Base-by-base conservation (phyloP, 2,888 invertebrate species). In the Eupithecia abbreviata region DNA sequence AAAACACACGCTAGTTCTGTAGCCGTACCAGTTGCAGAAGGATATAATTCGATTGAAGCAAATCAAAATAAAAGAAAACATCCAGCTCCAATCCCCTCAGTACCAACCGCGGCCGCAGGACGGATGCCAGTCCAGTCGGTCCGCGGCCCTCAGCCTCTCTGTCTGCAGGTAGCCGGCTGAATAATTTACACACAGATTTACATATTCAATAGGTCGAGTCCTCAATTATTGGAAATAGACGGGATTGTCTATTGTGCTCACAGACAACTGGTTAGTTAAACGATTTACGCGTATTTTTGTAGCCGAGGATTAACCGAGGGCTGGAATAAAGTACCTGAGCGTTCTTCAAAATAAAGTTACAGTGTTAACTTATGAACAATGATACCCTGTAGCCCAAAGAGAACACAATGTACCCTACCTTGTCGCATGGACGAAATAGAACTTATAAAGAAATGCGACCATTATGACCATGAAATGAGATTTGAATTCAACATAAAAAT, bases 121-220 rank as follows among this genome's bases (percentile, higher is more conserved):
- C 30, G 18, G n/a, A 79, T 77, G 67, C 77, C 55, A 47, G 51
- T 73, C 49, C 4, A 10, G 2, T 12, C 47, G 43, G 12, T 72
- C 55, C 70, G 30, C 4, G 41, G 7, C 67, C 65, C 45, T 71
- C 45, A 77, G 77, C 69, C 3, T 15, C 58, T 15, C 68, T 67
- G 71, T 66, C 65, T 55, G 9, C 68, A 69, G 69, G 72, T 76
- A 69, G 69, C 73, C 70, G 15, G 75, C 49, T 76, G 42, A 66
- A 79, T 76, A 76, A 79, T 76, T 69, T 74, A 77, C 72, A 58
- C 30, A 2, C 6, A n/a, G 67, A 72, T 78, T 78, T 68, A 68
- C 78, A 78, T 78, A 75, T 71, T 78, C 73, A 75, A 78, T 78
- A 75, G 78, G 71, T 73, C 68, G 58, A 73, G 71, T 73, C 69